phyloP scores from a whole-genome alignment of 1,140 invertebrate genomes.

The Drosophila kohkoa region DNA sequence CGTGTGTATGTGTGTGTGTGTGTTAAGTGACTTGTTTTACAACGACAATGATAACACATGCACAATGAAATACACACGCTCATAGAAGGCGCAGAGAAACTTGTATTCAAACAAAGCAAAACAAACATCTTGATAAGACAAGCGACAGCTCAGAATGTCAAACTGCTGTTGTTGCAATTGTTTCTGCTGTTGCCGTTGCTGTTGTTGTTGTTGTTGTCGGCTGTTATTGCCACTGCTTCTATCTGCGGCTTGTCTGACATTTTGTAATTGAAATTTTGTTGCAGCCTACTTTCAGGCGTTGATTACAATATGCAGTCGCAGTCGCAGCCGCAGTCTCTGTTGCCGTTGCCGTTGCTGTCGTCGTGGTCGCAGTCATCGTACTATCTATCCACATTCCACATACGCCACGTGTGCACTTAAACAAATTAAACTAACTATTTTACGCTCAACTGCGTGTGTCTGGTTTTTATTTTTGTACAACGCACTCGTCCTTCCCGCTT shows the following conservation, averaged over 20 bases:
- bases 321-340: neutral
- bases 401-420: conserved; percentile 73
- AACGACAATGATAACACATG: conserved; percentile 74
- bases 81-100: conserved; percentile 20
- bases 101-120: conserved; percentile 34
- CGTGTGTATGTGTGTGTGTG: conserved; percentile 41
- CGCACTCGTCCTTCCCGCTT: neutral
- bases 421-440: conserved; percentile 74
- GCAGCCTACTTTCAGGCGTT: conserved; percentile 54
- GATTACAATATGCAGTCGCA: conserved; percentile 25
- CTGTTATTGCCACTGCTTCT: conserved; percentile 29
- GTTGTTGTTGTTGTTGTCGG: conserved; percentile 14
- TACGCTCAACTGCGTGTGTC: conserved; percentile 39
- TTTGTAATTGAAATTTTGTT: conserved; percentile 78
- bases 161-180: conserved; percentile 36
- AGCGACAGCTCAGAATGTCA: conserved; percentile 41
- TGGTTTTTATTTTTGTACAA: conserved; percentile 8
- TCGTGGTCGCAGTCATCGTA: conserved; percentile 15
- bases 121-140: conserved; percentile 66
- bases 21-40: conserved; percentile 81
- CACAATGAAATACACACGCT: conserved; percentile 11
- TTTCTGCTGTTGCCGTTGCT: conserved; percentile 8
- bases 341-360: neutral
- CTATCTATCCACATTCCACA: conserved; percentile 54
- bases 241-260: conserved; percentile 73